phyloP scores from a whole-genome alignment of 2,888 invertebrate species.

The Liopterus haemorrhoidalis region DNA sequence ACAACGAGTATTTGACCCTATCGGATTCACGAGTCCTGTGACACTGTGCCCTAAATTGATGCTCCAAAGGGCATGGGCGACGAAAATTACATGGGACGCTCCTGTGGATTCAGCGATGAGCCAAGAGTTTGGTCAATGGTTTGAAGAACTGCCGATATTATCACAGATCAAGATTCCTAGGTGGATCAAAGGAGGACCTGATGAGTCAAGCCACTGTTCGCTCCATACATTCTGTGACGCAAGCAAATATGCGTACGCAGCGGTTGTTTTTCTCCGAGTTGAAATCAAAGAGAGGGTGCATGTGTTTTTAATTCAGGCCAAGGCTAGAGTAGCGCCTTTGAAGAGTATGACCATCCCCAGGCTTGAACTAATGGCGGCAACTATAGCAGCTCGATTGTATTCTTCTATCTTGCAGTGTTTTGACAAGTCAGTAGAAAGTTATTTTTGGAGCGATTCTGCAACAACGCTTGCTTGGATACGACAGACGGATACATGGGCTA shows the following conservation, averaged over 20 bases:
- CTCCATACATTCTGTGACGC: constrained; percentile 36
- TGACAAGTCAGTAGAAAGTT: constrained; percentile 16
- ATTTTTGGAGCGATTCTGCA: constrained; percentile 32
- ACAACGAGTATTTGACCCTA: constrained; percentile 29
- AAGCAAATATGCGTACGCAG: constrained; percentile 32
- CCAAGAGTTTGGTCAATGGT: constrained; percentile 26
- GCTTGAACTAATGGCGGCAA: constrained; percentile 35
- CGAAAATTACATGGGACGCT: constrained; percentile 17
- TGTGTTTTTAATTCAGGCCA: constrained; percentile 31
- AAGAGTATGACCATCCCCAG: constrained; percentile 34
- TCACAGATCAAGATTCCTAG: constrained; percentile 28
- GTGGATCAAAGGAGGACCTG: constrained; percentile 17
- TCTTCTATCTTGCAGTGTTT: constrained; percentile 21
- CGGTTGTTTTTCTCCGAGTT: constrained; percentile 29
- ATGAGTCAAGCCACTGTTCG: constrained; percentile 17
- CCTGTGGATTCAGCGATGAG: constrained; percentile 16
- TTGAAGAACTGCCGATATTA: constrained; percentile 10
- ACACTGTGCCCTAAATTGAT: constrained; percentile 28
- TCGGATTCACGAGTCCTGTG: constrained; percentile 28
- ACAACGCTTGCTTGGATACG: constrained; percentile 33
- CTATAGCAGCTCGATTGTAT: constrained; percentile 31
- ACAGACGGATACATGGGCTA: constrained; percentile 27
- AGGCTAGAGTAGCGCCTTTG: constrained; percentile 34
- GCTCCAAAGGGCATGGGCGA: constrained; percentile 26
- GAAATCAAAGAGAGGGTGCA: constrained; percentile 26